Evolutionary conservation across 2,797 vertebrate genomes (phyloP).

Genomic region (Rhyacichthys aspro): DNA sequence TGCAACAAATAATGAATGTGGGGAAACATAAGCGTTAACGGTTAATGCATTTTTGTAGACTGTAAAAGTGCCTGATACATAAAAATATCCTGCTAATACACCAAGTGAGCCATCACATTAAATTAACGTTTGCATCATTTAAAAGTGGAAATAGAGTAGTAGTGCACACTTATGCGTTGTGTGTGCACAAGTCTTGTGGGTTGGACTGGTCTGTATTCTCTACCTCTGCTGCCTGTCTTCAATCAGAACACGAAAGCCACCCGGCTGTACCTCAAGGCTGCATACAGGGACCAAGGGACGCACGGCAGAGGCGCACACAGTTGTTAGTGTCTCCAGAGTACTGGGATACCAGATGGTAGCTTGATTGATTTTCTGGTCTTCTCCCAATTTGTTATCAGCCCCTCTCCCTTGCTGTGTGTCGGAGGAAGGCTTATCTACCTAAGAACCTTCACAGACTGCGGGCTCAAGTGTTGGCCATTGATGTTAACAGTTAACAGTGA

Average conservation of each 20-base stretch:
- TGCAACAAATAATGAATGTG: too few relatives aligned
- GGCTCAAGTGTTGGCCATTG: slow-evolving; percentile 30
- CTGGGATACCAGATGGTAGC: slow-evolving; percentile 56
- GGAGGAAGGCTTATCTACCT: slow-evolving; percentile 31
- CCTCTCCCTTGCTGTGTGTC: slow-evolving; percentile 30
- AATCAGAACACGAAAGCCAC: slow-evolving; percentile 32
- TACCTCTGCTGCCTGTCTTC: slow-evolving; percentile 31
- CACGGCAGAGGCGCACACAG: slow-evolving; percentile 32
- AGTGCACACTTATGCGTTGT: neutral
- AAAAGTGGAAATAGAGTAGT: neutral
- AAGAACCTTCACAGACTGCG: slow-evolving; percentile 49
- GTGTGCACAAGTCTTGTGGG: slow-evolving; percentile 10
- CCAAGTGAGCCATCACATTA: too few relatives aligned
- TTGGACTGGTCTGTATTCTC: slow-evolving; percentile 18
- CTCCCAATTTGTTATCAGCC: slow-evolving; percentile 47
- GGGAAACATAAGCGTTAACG: too few relatives aligned
- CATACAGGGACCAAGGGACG: slow-evolving; percentile 27
- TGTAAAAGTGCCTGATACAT: too few relatives aligned
- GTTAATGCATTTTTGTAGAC: too few relatives aligned
- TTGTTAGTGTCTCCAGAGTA: slow-evolving; percentile 53
- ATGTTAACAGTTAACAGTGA: slow-evolving; percentile 18
- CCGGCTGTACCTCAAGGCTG: slow-evolving; percentile 40
- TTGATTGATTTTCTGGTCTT: slow-evolving; percentile 59
- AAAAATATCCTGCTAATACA: too few relatives aligned
- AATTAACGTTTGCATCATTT: too few relatives aligned